Evolutionary conservation across 2,888 invertebrate genomes (phyloP).

Genomic region (Alloplasta piceator): DNA sequence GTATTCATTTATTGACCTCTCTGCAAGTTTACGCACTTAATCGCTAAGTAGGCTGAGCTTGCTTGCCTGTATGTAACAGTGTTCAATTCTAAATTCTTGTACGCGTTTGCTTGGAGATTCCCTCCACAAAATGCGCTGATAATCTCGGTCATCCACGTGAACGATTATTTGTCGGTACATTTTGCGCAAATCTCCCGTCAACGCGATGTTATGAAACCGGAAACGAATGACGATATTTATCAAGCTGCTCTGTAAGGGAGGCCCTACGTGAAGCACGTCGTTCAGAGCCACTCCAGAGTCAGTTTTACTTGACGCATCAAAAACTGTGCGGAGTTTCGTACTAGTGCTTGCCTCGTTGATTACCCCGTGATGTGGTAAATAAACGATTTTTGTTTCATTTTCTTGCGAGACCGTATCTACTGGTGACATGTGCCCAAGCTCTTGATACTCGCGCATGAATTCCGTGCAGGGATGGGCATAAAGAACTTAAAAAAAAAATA

Average conservation of each 20-base stretch:
- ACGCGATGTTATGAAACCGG: conserved; percentile 62
- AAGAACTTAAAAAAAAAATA: no score
- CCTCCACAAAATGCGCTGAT: conserved; percentile 52
- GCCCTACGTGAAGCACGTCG: conserved; percentile 66
- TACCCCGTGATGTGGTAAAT: conserved; percentile 43
- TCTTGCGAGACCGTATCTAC: neutral
- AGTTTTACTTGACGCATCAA: conserved; percentile 69
- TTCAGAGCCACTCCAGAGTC: conserved; percentile 62
- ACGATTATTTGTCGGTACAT: conserved; percentile 69
- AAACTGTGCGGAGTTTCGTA: conserved; percentile 74
- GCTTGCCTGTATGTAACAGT: conserved; percentile 63
- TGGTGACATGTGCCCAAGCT: conserved; percentile 40
- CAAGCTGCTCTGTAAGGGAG: conserved; percentile 65
- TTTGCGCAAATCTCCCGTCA: conserved; percentile 72
- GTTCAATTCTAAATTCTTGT: conserved; percentile 21
- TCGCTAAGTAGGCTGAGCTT: conserved; percentile 67
- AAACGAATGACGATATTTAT: conserved; percentile 66
- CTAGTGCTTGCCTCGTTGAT: conserved; percentile 40
- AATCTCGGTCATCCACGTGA: conserved; percentile 40
- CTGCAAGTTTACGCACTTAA: conserved; percentile 62
- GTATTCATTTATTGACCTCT: conserved; percentile 48
- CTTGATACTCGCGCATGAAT: conserved; percentile 36
- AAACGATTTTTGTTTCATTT: neutral
- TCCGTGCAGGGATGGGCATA: no score
- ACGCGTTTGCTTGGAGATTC: conserved; percentile 22